Base-by-base conservation (phyloP, 2,888 invertebrate species). In the Tetanocera ferruginea region DNA sequence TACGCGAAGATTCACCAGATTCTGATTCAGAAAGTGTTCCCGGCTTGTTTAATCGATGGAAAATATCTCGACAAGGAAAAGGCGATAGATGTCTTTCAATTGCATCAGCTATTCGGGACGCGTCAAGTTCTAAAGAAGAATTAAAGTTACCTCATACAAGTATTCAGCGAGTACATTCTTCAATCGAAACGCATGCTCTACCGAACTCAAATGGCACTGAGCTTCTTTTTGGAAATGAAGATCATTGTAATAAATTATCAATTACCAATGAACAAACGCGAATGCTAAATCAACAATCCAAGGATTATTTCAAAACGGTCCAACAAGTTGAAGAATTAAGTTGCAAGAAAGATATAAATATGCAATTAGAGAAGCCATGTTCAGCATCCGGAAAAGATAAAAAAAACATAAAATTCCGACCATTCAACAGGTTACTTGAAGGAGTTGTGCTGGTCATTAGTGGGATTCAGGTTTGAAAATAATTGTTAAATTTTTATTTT, bases 371-470 rank as follows among this genome's bases (percentile, higher is more conserved):
- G 66, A 70, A 57, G 14, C 17, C 17, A 77, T 77, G 57, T 19
- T 19, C 60, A 55, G 43, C 80, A 70, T 60, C 34, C 5, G 19
- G 25, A 49, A 69, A 69, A 34, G 23, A 5, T 3, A 5, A 0
- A 71, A 49, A 83, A 5, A 78, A 79, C 17, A 76, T 81, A 0
- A 75, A 84, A 28, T 88, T 86, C 79, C 91, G 90, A 84, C 92
- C 92, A 0, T 94, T 94, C 81, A 87, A 91, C 79, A 88, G 91
- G 81, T 86, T 95, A 43, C 88, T 97, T 82, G 88, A 91, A 14
- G 94, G 92, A 73, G 95, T 95, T 4, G 92, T 93, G 78, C 92
- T 97, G 86, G 95, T 94, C n/a, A 92, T 98, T 81, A 97, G 96
- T 90, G 97, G 97, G 0, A 97, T 95, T 80, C 89, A 89, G 85